A percentile compares a stretch with the other conserved stretches of the same genome.
Conservation (phyloP, 2,888 invertebrate species). For the Lochmaea crataegi region DNA sequence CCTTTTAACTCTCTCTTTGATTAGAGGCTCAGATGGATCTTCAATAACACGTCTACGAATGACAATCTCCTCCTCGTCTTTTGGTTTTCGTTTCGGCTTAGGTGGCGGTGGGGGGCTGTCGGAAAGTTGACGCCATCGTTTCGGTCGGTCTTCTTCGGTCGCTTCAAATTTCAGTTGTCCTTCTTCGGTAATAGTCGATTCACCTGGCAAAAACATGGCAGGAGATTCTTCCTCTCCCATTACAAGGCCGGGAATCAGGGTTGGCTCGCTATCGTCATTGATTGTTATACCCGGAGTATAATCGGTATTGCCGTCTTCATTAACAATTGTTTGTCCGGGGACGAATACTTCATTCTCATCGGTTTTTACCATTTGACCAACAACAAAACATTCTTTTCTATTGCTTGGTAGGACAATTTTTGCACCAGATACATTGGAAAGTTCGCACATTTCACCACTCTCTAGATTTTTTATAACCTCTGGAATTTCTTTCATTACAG, state of each 20-base stretch:
- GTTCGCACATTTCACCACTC: constrained; percentile 70
- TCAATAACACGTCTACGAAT: constrained; percentile 58
- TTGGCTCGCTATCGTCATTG: constrained; percentile 79
- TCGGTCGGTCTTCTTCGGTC: constrained; percentile 57
- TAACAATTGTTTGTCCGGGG: constrained; percentile 79
- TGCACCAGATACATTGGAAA: constrained; percentile 74
- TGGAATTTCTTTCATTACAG: constrained; percentile 72
- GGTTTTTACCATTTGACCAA: constrained; percentile 81
- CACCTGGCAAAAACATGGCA: constrained; percentile 61
- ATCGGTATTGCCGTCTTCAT: constrained; percentile 76
- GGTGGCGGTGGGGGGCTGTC: constrained; percentile 50
- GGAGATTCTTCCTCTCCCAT: constrained; percentile 68
- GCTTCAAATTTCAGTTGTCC: constrained; percentile 62
- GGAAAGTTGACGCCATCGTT: constrained; percentile 48
- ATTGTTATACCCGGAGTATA: constrained; percentile 85
- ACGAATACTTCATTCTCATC: constrained; percentile 63
- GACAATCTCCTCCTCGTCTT: constrained; percentile 56
- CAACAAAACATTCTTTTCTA: constrained; percentile 78
- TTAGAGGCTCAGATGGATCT: constrained; percentile 55
- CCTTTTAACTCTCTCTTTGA: constrained; percentile 57
- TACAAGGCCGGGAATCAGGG: constrained; percentile 83
- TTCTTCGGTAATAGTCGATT: constrained; percentile 60
- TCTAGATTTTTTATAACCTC: constrained; percentile 72
- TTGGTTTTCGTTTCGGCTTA: constrained; percentile 53
- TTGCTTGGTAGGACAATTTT: constrained; percentile 65